Evolutionary conservation across 2,888 invertebrate species (phyloP).

Genomic region (Thalpophila matura): DNA sequence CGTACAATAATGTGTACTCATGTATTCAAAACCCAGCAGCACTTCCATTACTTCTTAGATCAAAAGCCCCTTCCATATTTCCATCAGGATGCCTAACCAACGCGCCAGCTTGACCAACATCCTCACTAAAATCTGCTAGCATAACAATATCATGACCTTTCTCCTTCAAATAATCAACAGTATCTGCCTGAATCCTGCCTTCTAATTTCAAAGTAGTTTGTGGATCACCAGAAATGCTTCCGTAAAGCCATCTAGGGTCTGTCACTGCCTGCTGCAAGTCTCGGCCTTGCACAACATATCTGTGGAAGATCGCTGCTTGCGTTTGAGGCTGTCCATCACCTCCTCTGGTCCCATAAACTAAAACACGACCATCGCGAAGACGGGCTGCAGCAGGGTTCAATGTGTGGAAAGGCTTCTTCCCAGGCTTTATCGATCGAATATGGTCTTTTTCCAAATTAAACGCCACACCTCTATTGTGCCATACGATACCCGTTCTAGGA

Average conservation of each 20-base stretch:
- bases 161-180: constrained; percentile 74
- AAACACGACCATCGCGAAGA: constrained; percentile 81
- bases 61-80: constrained; percentile 83
- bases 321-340: constrained; percentile 86
- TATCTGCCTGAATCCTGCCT: constrained; percentile 76
- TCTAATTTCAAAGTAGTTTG: constrained; percentile 75
- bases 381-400: constrained; percentile 83
- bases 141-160: constrained; percentile 77
- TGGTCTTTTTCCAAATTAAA: constrained; percentile 76
- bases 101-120: constrained; percentile 81
- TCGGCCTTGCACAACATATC: constrained; percentile 80
- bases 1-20: neutral
- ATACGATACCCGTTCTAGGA: constrained; percentile 83
- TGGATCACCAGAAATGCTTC: constrained; percentile 67
- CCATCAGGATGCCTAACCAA: constrained; percentile 81
- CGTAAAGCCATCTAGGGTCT: constrained; percentile 83
- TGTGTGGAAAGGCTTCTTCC: constrained; percentile 85
- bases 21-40: constrained; percentile 79
- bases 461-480: constrained; percentile 83
- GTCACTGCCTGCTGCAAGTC: constrained; percentile 77
- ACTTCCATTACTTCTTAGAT: constrained; percentile 82
- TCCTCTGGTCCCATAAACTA: constrained; percentile 84
- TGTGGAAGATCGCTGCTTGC: constrained; percentile 85
- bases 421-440: constrained; percentile 77
- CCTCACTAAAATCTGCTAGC: constrained; percentile 71